Base-by-base conservation (phyloP, 2,888 invertebrate genomes). In the Lomographa bimaculata region DNA sequence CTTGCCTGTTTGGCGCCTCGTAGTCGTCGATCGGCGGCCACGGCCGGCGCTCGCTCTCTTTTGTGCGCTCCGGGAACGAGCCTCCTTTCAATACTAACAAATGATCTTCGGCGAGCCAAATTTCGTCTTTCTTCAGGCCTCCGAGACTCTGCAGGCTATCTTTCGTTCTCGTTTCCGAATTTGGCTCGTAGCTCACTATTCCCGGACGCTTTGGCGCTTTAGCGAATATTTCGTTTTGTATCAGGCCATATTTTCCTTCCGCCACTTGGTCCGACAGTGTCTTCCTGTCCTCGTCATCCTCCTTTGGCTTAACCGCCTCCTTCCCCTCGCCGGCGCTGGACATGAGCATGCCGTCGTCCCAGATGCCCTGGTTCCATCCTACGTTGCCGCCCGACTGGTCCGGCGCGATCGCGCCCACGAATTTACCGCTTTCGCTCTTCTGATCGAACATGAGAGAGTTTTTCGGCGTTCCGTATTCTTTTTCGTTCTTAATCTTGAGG, bases 91-190 rank as follows among this genome's bases (percentile, higher is more conserved):
- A 79, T 14, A 97, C 96, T 26, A 97, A 80, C 44, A 97, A 84
- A 76, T 97, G 96, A 69, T 96, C 96, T 71, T 97, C 97, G 0
- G 96, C 95, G 37, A 97, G 82, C 97, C 97, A 97, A 62, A 97
- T 96, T 57, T 97, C 96, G 41, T 96, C 94, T 64, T 95, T 93
- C 59, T 93, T 93, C 1, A 97, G 84, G 7, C 97, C 96, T 8
- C 97, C 96, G 21, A 95, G 90, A 68, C 93, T 96, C 50, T 94
- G 92, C 11, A 93, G 90, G 54, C 93, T 96, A 73, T 97, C 97
- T 59, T 93, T 92, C 0, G 95, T 92, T 61, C 84, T 75, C 18
- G 96, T 95, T 70, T 97, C 96, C 0, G 94, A 91, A 64, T 96
- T 96, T 3, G 91, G 90, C 27, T 93, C 91, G 70, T 97, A 97